These are phyloP conservation scores for Cerastis rubricosa DNA, from an alignment of 2,888 invertebrate species.

Conservation along the genomic window DNA sequence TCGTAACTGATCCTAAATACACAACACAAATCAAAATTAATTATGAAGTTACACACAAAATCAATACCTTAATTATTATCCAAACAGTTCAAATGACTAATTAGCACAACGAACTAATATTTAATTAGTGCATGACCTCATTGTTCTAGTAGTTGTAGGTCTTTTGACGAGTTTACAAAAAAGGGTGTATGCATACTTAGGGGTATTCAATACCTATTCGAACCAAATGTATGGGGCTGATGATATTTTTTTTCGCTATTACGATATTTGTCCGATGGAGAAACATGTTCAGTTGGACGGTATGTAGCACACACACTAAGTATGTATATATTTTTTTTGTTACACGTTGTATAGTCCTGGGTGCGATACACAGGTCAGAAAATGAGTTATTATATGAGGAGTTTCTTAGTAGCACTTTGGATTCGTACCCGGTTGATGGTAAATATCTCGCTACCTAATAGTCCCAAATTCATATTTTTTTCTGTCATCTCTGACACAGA, in stretches of 20 bases:
- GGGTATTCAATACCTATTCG: too few species aligned
- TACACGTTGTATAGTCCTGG: too few species aligned
- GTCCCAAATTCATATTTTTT: too few species aligned
- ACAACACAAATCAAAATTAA: background rate
- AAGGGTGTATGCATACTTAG: too few species aligned
- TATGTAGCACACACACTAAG: too few species aligned
- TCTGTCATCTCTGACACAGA: too few species aligned
- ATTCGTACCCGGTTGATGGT: background rate
- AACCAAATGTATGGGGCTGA: too few species aligned
- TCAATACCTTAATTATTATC: background rate
- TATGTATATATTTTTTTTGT: too few species aligned
- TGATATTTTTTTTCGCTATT: too few species aligned
- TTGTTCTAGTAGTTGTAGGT: background rate
- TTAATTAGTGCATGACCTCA: conserved; percentile 14
- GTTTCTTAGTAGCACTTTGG: background rate
- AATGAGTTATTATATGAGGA: background rate
- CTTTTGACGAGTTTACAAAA: too few species aligned
- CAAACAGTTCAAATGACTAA: conserved; percentile 33
- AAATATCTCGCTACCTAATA: background rate
- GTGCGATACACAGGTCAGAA: background rate
- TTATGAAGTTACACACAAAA: background rate
- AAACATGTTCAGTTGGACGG: too few species aligned
- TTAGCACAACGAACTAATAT: conserved; percentile 7
- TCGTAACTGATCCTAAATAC: background rate
- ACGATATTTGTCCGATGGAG: too few species aligned